A percentile compares a stretch with the other conserved stretches of the same genome.
Conservation (phyloP, 2,113 vertebrate genomes). For the Corydoras maculifer region DNA sequence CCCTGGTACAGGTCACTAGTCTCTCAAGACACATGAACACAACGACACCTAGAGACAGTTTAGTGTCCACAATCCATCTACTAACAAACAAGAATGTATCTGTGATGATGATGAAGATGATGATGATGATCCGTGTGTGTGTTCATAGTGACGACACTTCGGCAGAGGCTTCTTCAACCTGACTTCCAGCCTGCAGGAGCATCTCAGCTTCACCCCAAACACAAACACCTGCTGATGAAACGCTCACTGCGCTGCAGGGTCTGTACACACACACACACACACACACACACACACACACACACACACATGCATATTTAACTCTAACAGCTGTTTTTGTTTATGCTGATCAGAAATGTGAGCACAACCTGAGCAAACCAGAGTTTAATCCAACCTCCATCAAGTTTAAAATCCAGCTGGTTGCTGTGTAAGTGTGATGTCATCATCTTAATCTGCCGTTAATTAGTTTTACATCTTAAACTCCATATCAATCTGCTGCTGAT, state of each 20-base stretch:
- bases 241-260: slow-evolving; percentile 94
- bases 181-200: slow-evolving; percentile 91
- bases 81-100: too few species aligned
- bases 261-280: slow-evolving; percentile 29
- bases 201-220: slow-evolving; percentile 91
- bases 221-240: slow-evolving; percentile 97
- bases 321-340: neutral
- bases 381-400: slow-evolving; percentile 99
- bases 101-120: too few species aligned
- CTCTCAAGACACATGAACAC: too few species aligned
- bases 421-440: slow-evolving; percentile 79
- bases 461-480: too few species aligned
- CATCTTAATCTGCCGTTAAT: too few species aligned
- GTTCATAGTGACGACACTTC: slow-evolving; percentile 84
- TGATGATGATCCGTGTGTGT: neutral
- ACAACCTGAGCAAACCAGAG: slow-evolving; percentile 98
- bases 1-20: too few species aligned
- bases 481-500: too few species aligned
- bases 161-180: slow-evolving; percentile 91
- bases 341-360: slow-evolving; percentile 88
- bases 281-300: neutral
- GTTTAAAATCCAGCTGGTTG: slow-evolving; percentile 98
- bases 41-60: too few species aligned
- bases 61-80: too few species aligned
- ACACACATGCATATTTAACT: neutral